Evolutionary conservation across 1,140 invertebrate genomes (phyloP), one percentile per base, ranked within the genome.

Genomic region (Pseudomyrmex concolor): DNA sequence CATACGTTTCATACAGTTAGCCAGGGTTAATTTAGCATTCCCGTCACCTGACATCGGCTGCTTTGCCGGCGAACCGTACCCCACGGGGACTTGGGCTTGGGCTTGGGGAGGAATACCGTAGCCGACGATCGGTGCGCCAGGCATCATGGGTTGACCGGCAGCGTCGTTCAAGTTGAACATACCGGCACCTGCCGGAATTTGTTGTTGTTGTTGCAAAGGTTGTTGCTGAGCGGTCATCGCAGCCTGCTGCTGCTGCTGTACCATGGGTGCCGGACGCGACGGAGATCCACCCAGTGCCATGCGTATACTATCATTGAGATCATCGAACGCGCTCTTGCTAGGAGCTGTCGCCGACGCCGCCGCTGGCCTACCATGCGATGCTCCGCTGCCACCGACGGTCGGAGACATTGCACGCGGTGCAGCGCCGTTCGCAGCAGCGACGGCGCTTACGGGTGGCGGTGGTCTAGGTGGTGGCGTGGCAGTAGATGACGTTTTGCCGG

Each of bases 301-400:
- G 17, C 95, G 93, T 91, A 97, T 96, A 83, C 95, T 96, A 90
- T 96, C 96, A 90, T 97, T 96, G 55, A 97, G 93, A 90, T 97
- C 96, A 87, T 97, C 96, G 90, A 97, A 95, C 22, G 96, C 96
- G 88, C 95, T 96, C 90, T 96, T 96, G 66, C 94, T 34, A 15
- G 74, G 13, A 7, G 94, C 86, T 59, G 94, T 91, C 57, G 90
- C 90, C 13, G 78, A 25, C 22, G 74, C 45, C 45, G 67, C 73
- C 54, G 87, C 62, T 51, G 80, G 62, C 89, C 89, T 92, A 84
- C 91, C 92, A 85, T 83, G 85, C 86, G 92, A 84, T 76, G 88
- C 88, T 87, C 91, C 91, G 64, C 90, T 72, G 45, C 19, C 22
- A 22, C 67, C 12, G 55, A 90, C 73, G 1, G 90, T 91, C n/a